Conservation (phyloP, 64 coral and sea anemone genomes). For the Stichodactyla mertensii region DNA sequence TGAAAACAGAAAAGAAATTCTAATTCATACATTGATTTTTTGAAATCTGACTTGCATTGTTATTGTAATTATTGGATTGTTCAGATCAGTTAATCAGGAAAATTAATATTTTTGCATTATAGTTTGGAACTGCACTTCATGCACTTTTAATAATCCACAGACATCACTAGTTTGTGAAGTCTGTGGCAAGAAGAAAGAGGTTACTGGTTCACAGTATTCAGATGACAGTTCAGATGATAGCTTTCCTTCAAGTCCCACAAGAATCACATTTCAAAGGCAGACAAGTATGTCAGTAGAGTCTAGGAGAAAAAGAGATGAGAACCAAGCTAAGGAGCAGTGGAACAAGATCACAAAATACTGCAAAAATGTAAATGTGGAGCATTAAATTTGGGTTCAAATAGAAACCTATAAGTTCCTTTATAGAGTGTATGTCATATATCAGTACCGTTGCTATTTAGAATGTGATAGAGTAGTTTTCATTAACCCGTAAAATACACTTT, state of each 20-base stretch:
- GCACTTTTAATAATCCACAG: constrained; percentile 24
- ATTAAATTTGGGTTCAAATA: no score
- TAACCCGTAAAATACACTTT: no score
- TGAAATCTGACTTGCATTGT: neutral
- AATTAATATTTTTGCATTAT: neutral
- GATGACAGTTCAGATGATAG: constrained; percentile 20
- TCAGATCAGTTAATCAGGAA: neutral
- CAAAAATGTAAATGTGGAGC: constrained; percentile 33
- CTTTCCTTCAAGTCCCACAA: constrained; percentile 37
- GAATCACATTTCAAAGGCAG: constrained; percentile 52
- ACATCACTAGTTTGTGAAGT: constrained; percentile 32
- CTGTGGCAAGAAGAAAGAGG: constrained; percentile 33
- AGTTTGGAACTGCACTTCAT: constrained; percentile 36
- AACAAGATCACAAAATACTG: constrained; percentile 73
- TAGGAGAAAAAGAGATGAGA: constrained; percentile 81
- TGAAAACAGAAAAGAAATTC: neutral
- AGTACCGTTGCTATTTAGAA: no score
- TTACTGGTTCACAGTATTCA: neutral
- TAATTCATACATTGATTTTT: neutral
- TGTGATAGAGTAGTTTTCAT: no score
- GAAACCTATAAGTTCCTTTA: no score
- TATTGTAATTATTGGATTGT: neutral
- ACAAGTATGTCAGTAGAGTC: constrained; percentile 80
- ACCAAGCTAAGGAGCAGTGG: constrained; percentile 83
- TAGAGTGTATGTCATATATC: no score